Evolutionary conservation across 2,113 vertebrate genomes (phyloP).

Genomic region (Epinephelus cyanopodus): DNA sequence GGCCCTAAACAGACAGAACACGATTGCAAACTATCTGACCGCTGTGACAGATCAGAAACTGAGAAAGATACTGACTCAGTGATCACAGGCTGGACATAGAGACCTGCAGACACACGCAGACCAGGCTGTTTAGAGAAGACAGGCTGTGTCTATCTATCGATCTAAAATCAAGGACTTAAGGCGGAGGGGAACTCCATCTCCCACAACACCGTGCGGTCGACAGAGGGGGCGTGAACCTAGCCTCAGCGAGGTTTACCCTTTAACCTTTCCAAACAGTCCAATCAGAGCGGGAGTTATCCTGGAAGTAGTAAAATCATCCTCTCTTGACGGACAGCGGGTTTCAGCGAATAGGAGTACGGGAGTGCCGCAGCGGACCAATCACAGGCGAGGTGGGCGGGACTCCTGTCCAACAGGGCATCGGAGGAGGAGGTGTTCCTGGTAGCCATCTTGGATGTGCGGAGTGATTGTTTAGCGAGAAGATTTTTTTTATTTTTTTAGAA

Average conservation of each 20-base stretch:
- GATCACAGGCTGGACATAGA: no score
- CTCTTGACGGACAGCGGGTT: not conserved
- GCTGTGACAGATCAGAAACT: no score
- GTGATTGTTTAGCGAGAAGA: conserved; percentile 87
- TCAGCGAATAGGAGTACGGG: conserved; percentile 47
- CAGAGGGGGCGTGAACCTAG: not conserved
- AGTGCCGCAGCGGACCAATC: conserved; percentile 49
- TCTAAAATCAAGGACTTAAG: not conserved
- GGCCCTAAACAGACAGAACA: no score
- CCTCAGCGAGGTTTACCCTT: conserved; percentile 70
- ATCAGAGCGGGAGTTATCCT: conserved; percentile 58
- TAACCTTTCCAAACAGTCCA: conserved; percentile 72
- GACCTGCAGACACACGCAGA: no score
- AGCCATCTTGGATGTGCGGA: conserved; percentile 87
- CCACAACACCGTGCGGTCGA: not conserved
- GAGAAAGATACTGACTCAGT: no score
- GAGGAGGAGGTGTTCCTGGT: conserved; percentile 87
- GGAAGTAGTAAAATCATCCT: conserved; percentile 75
- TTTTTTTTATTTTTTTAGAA: conserved; percentile 67
- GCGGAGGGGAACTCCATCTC: conserved; percentile 30
- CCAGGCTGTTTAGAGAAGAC: no score
- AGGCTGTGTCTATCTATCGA: no score
- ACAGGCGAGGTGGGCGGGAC: conserved; percentile 54
- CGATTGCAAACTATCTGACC: no score
- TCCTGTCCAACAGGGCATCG: conserved; percentile 66